Evolutionary conservation across 2,797 vertebrate species (phyloP), one percentile per base, ranked within the genome.

Genomic region (Chaenodraco wilsoni): DNA sequence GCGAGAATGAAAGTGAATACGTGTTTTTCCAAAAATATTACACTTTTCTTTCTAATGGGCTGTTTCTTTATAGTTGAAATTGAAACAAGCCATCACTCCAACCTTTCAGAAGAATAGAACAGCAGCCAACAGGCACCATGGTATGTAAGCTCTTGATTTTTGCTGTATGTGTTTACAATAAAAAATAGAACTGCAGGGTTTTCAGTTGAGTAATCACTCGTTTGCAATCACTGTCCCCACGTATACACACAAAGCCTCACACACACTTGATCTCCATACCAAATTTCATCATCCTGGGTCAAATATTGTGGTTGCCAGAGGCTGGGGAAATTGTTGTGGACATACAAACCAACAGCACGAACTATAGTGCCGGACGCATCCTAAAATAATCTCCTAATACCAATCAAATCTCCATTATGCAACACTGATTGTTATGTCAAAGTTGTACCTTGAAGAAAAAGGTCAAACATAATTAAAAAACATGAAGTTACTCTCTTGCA

Each of bases 71-170:
- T 80, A 94, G 93, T 74, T 95, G 57, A 95, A 93, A 85, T 48
- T 94, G 76, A 95, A 94, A 77, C 90, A 93, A 67, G 83, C 94
- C 44, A 94, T 95, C 56, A 94, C 94, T 48, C 94, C 94, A 49
- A 92, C 87, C 6, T 75, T 95, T 64, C 75, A 76, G 68, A 89
- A 72, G 65, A 81, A 46, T 73, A 72, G 52, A 65, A 59, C 55
- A 19, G 64, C 73, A 46, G 33, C 65, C 37, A 82, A 59, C 49
- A 59, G 46, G 37, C 27, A 41, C 23, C 74, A 67, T 9, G 91
- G 92, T 95, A 83, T 0, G 90, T 85, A 62, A 13, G 33, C 43
- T 44, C 58, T 17, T 37, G 33, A 37, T 37, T 37, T 71, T 54
- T 61, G 5, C n/a, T 31, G 11, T 16, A 12, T 44, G 6, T 46